Evolutionary conservation across 2,888 invertebrate genomes (phyloP).

Genomic region (Polylopha cassiicola): DNA sequence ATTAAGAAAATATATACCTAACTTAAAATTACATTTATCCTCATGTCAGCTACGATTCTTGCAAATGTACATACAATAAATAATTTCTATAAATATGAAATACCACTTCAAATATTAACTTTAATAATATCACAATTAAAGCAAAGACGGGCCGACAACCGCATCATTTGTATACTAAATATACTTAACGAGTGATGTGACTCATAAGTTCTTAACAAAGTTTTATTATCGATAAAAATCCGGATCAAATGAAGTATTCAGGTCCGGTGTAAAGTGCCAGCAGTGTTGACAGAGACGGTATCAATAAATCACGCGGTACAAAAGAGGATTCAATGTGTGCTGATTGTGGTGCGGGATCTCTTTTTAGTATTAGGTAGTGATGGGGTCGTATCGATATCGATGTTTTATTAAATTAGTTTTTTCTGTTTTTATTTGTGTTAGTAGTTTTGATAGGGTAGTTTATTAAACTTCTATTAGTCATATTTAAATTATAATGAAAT

Average conservation of each 20-base stretch:
- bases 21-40: too few species aligned
- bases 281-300: constrained; percentile 75
- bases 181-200: constrained; percentile 72
- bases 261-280: constrained; percentile 59
- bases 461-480: too few species aligned
- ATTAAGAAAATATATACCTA: too few species aligned
- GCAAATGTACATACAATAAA: too few species aligned
- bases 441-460: too few species aligned
- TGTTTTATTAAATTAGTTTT: too few species aligned
- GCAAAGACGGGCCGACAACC: constrained; percentile 40
- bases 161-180: constrained; percentile 70
- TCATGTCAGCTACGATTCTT: too few species aligned
- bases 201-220: constrained; percentile 39
- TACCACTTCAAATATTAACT: constrained; percentile 5
- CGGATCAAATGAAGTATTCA: constrained; percentile 78
- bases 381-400: constrained; percentile 38
- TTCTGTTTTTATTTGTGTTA: too few species aligned
- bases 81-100: too few species aligned
- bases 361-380: constrained; percentile 61
- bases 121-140: constrained; percentile 35
- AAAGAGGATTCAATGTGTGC: constrained; percentile 75
- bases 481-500: constrained; percentile 13
- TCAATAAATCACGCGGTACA: constrained; percentile 74
- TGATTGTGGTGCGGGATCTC: constrained; percentile 73
- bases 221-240: constrained; percentile 75